Percentiles rank a stretch among this genome's conserved stretches.
Conservation (phyloP, 2,888 invertebrate genomes). For the Pandemis corylana region DNA sequence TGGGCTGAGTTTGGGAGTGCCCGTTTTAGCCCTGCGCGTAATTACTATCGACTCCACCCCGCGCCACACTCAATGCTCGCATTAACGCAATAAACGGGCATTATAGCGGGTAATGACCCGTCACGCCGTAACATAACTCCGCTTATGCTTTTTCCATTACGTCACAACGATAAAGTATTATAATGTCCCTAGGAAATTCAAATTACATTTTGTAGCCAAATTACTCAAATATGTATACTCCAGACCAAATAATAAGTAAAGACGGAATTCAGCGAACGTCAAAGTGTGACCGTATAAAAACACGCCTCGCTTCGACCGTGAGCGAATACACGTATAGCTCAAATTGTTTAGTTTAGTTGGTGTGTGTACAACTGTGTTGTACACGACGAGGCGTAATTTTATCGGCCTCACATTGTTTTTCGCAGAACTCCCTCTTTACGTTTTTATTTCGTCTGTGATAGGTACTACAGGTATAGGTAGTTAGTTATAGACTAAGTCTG, state of each 20-base stretch:
- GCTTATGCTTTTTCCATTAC: conserved; percentile 37
- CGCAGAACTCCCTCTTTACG: no score
- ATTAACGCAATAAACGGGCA: conserved; percentile 38
- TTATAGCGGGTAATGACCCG: conserved; percentile 34
- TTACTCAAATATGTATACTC: neutral
- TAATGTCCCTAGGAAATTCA: conserved; percentile 12
- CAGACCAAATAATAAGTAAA: neutral
- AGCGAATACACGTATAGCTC: no score
- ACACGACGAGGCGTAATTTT: no score
- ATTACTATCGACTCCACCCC: conserved; percentile 25
- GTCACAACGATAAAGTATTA: conserved; percentile 33
- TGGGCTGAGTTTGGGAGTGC: neutral
- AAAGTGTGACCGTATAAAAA: no score
- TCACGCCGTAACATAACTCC: conserved; percentile 29
- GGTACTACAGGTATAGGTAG: no score
- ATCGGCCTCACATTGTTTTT: no score
- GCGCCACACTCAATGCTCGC: conserved; percentile 8
- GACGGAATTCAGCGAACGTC: no score
- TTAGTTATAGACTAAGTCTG: no score
- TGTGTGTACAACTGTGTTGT: no score
- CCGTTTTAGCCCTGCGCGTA: conserved; percentile 13
- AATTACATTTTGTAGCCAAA: neutral
- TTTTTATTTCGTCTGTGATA: no score
- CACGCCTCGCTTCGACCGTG: no score
- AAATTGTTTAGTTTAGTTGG: no score